phyloP scores from a whole-genome alignment of 2,888 invertebrate species.

The Lepeophtheirus nordmannii region DNA sequence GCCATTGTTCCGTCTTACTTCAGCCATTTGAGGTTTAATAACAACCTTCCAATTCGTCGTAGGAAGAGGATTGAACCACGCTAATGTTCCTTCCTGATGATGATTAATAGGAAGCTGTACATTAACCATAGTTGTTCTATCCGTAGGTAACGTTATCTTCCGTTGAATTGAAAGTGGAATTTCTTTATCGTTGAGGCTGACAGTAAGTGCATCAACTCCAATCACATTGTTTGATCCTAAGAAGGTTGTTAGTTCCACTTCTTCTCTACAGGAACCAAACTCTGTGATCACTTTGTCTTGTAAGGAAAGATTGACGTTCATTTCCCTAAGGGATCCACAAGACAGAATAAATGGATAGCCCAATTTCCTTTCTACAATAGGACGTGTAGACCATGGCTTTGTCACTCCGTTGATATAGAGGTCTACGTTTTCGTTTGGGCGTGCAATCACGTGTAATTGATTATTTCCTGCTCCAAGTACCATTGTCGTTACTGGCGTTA shows the following conservation, averaged over 20 bases:
- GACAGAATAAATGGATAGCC: background rate
- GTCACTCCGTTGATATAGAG: background rate
- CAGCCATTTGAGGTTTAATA: too few species aligned
- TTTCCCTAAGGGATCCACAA: background rate
- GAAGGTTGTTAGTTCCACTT: background rate
- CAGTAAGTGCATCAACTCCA: background rate
- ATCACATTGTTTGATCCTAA: background rate
- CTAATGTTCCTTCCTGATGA: too few species aligned
- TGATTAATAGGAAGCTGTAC: too few species aligned
- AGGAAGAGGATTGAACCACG: too few species aligned
- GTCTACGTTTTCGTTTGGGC: background rate
- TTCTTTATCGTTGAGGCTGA: background rate
- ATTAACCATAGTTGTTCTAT: too few species aligned
- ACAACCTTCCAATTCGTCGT: too few species aligned
- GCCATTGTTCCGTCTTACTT: too few species aligned
- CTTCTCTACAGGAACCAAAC: background rate
- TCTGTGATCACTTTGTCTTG: background rate
- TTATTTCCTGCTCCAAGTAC: background rate
- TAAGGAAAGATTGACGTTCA: background rate
- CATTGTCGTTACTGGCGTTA: background rate
- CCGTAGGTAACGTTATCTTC: too few species aligned
- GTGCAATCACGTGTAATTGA: background rate
- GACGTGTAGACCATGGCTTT: background rate
- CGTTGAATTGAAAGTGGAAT: too few species aligned
- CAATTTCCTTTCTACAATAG: background rate